phyloP scores from a whole-genome alignment of 2,888 invertebrate species.

The Penaeus monodon region DNA sequence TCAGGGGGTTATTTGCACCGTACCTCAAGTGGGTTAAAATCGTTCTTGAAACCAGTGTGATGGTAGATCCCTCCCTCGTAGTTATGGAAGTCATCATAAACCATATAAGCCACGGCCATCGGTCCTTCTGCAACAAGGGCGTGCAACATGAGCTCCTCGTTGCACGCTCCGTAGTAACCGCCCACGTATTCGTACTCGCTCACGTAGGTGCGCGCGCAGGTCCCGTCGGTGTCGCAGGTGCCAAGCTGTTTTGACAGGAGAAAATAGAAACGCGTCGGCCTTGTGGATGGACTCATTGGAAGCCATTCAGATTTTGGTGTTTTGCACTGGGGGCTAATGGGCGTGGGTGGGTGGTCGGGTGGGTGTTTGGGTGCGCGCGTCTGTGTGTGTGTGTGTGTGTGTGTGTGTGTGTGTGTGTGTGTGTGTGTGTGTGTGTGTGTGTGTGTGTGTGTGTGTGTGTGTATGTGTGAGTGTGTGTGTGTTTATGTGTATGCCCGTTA shows the following conservation, averaged over 20 bases:
- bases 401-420: too few relatives aligned
- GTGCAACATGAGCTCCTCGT: slow-evolving; percentile 70
- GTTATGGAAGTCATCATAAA: slow-evolving; percentile 64
- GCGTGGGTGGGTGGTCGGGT: too few relatives aligned
- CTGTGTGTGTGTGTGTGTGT: too few relatives aligned
- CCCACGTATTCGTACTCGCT: slow-evolving; percentile 72
- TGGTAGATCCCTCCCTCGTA: slow-evolving; percentile 70
- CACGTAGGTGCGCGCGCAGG: slow-evolving; percentile 63
- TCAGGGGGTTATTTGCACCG: not conserved
- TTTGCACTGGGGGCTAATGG: too few relatives aligned
- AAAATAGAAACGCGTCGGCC: not conserved
- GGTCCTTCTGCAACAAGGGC: slow-evolving; percentile 71
- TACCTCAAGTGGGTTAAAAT: slow-evolving; percentile 65
- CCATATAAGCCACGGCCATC: slow-evolving; percentile 71
- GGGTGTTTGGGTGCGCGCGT: too few relatives aligned
- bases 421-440: too few relatives aligned
- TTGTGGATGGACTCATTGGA: too few relatives aligned
- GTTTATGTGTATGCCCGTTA: too few relatives aligned
- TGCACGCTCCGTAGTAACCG: slow-evolving; percentile 69
- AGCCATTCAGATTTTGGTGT: too few relatives aligned
- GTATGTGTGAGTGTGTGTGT: too few relatives aligned
- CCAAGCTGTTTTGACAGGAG: not conserved
- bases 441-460: too few relatives aligned
- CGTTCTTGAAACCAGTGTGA: slow-evolving; percentile 67
- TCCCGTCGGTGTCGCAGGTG: not conserved